Base-by-base conservation (phyloP, 2,888 invertebrate genomes). In the Geophilus truncorum region DNA sequence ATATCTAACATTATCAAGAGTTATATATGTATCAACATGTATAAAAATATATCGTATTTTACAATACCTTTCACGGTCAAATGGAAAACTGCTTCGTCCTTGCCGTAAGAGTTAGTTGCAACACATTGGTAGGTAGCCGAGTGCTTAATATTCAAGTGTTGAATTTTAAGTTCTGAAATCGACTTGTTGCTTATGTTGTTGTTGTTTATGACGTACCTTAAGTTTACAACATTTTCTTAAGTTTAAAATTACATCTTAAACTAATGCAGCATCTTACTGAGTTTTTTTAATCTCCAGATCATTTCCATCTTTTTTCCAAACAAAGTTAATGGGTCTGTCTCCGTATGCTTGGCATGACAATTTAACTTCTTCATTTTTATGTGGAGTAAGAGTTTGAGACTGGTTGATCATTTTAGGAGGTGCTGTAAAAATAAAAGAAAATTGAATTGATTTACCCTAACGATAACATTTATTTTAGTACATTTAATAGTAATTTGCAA, bases 271-370 rank as follows among this genome's bases (percentile, higher is more conserved):
- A n/a, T n/a, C 3, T 76, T 76, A 76, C 77, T 77, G 25, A 1
- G 77, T 10, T 28, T 25, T 25, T 25, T 7, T 30, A 18, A 36
- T 2, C 0, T 77, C n/a, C 9, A 77, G 15, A 77, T 1, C 30
- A 10, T 36, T 32, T 25, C 62, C 79, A 30, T 79, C 12, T 18
- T 28, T 21, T 62, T 85, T 86, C 87, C 87, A 87, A 6, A 84
- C 83, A 7, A 87, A 83, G 9, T 86, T 85, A 23, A 87, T 81
- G 0, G 87, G 87, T 57, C 84, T 85, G 82, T 87, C 87, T 0
- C 87, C 87, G 4, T 85, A 85, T 0, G 86, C 86, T 75, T 85
- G 84, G 80, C 87, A 87, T 57, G 86, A 85, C 84, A 87, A 82
- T 4, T 85, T 85, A 12, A 85, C 83, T 34, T 85, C 85, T 76